Percentiles rank a stretch among this genome's conserved stretches.
Conservation (phyloP, 2,888 invertebrate genomes). For the Apamea crenata region DNA sequence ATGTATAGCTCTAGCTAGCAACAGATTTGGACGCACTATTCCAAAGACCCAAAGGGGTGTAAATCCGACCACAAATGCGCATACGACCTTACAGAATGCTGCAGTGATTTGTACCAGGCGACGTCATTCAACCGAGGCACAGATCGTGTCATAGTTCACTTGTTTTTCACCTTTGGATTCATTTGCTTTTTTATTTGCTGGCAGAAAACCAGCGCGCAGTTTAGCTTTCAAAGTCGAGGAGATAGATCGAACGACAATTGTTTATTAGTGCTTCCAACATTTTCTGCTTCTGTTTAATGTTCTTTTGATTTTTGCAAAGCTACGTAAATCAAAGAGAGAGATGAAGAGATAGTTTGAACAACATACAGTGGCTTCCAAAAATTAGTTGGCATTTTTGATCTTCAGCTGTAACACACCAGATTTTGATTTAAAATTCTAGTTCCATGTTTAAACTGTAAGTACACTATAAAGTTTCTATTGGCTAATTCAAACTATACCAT, state of each 20-base stretch:
- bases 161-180: constrained; percentile 57
- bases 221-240: constrained; percentile 21
- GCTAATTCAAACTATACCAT: too few relatives aligned
- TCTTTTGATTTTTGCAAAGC: neutral
- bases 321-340: neutral
- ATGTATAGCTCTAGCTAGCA: constrained; percentile 22
- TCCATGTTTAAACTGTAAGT: too few relatives aligned
- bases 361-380: neutral
- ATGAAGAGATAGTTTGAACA: constrained; percentile 4
- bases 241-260: constrained; percentile 10
- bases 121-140: constrained; percentile 43
- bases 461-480: too few relatives aligned
- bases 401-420: too few relatives aligned
- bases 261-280: constrained; percentile 18
- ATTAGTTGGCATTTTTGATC: too few relatives aligned
- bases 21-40: constrained; percentile 24
- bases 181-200: constrained; percentile 45
- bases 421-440: too few relatives aligned
- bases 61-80: constrained; percentile 44
- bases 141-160: constrained; percentile 56
- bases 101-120: constrained; percentile 39
- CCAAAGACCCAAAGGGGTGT: constrained; percentile 34
- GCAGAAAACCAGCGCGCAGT: constrained; percentile 23
- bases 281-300: neutral
- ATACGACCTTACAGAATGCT: constrained; percentile 39